Evolutionary conservation across 2,113 vertebrate species (phyloP).

Genomic region (Mystacornis crossleyi): DNA sequence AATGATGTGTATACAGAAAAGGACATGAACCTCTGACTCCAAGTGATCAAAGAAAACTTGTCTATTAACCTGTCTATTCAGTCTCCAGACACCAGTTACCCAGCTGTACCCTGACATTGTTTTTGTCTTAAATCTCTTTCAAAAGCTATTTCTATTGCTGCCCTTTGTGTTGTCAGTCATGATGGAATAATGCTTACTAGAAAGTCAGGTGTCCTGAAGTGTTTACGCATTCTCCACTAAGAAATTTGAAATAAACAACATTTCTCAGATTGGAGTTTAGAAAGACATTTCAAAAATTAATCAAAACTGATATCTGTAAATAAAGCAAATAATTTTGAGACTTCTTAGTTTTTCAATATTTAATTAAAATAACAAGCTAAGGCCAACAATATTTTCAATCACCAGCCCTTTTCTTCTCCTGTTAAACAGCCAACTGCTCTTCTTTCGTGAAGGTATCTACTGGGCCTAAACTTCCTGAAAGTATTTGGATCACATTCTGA

Average conservation of each 20-base stretch:
- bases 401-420: neutral
- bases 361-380: neutral
- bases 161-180: neutral
- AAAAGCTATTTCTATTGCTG: neutral
- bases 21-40: neutral
- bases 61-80: neutral
- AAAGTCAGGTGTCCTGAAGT: neutral
- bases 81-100: neutral
- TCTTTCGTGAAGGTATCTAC: neutral
- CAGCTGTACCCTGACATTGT: neutral
- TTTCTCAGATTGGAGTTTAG: neutral
- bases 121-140: neutral
- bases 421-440: rapidly evolving
- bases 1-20: neutral
- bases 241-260: neutral
- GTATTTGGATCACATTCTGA: neutral
- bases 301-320: neutral
- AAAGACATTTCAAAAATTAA: neutral
- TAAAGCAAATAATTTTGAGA: neutral
- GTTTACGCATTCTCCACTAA: neutral
- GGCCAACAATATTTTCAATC: neutral
- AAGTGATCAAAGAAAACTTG: neutral
- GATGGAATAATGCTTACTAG: neutral
- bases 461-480: neutral
- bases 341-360: neutral